Evolutionary conservation across 1,140 invertebrate species (phyloP).

Genomic region (Drosophila kepulauana): DNA sequence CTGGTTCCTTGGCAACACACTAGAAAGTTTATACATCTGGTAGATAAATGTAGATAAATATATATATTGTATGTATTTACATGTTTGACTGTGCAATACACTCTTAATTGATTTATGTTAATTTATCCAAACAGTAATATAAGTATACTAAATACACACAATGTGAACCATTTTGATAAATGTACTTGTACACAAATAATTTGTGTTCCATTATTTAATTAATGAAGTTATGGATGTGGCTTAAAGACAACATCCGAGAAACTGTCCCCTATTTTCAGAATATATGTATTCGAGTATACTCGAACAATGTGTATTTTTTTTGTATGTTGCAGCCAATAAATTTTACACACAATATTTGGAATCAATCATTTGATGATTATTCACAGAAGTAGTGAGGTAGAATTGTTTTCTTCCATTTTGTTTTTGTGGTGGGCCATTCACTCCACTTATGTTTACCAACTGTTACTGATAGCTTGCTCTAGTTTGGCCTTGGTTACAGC

Average conservation of each 20-base stretch:
- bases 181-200: no score
- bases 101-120: neutral
- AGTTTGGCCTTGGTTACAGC: slow-evolving; percentile 74
- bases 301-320: slow-evolving; percentile 1
- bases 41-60: slow-evolving; percentile 38
- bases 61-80: neutral
- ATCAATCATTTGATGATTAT: slow-evolving; percentile 79
- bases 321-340: slow-evolving; percentile 25
- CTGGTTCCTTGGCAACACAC: slow-evolving; percentile 65
- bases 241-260: neutral
- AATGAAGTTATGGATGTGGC: no score
- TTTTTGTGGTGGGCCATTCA: neutral
- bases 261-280: slow-evolving; percentile 12
- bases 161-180: no score
- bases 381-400: slow-evolving; percentile 84
- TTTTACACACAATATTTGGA: slow-evolving; percentile 61
- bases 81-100: neutral
- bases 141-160: no score
- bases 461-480: slow-evolving; percentile 73
- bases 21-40: slow-evolving; percentile 17
- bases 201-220: no score
- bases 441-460: slow-evolving; percentile 55
- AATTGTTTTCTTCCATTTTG: slow-evolving; percentile 69
- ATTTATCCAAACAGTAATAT: no score
- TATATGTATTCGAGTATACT: slow-evolving; percentile 3